phyloP scores from a whole-genome alignment of 2,797 vertebrate species.

The Tauraco hartlaubi region DNA sequence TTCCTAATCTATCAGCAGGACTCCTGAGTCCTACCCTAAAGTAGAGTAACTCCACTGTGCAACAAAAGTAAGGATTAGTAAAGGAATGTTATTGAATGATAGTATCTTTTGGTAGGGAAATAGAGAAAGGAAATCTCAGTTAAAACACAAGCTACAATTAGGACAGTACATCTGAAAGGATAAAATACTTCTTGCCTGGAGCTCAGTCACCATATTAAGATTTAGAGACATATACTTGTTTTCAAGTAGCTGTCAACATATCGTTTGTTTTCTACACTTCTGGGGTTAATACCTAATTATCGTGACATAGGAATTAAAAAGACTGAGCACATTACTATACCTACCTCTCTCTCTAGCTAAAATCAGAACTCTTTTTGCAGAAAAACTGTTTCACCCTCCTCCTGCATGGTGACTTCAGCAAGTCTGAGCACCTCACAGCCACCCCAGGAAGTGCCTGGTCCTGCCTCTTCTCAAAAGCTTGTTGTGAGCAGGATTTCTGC shows the following conservation, averaged over 20 bases:
- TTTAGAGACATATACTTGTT: background rate
- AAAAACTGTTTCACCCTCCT: background rate
- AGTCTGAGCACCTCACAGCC: background rate
- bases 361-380: background rate
- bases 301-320: background rate
- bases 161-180: background rate
- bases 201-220: background rate
- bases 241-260: slow-evolving; percentile 26
- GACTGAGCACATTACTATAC: background rate
- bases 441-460: background rate
- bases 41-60: background rate
- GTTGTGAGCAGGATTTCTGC: background rate
- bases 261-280: background rate
- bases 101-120: background rate
- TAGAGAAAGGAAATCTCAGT: background rate
- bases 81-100: background rate
- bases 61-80: background rate
- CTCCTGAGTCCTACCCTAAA: background rate
- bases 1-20: background rate
- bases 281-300: slow-evolving; percentile 19
- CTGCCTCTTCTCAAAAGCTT: background rate
- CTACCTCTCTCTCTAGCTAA: background rate
- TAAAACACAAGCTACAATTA: slow-evolving; percentile 25
- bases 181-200: slow-evolving; percentile 17
- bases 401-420: background rate